Evolutionary conservation across 2,113 vertebrate genomes (phyloP).

Genomic region (Ammospiza caudacuta): DNA sequence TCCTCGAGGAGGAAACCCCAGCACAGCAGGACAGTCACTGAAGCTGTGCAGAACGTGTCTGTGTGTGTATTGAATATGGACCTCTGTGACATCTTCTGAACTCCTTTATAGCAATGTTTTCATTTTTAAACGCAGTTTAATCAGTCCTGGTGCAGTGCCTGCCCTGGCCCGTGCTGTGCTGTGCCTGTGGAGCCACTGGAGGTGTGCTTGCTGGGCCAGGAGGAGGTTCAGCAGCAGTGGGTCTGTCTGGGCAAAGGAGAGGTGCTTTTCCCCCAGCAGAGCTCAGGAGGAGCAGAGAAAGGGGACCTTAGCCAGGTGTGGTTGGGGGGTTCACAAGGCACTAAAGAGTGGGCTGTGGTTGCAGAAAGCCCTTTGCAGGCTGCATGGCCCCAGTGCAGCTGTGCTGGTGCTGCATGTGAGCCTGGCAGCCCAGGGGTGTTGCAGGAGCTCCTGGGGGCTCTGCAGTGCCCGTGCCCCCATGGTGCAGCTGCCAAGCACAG

Average conservation of each 20-base stretch:
- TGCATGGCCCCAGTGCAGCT: rapidly evolving
- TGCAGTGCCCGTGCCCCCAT: neutral
- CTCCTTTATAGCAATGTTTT: neutral
- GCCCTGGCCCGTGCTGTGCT: neutral
- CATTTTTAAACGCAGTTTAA: neutral
- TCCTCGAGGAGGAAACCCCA: neutral
- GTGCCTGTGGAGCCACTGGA: rapidly evolving
- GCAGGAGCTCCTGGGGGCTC: neutral
- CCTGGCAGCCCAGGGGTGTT: neutral
- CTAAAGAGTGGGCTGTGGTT: neutral
- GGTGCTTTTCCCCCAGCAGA: neutral
- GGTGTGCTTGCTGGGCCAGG: neutral
- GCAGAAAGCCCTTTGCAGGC: neutral
- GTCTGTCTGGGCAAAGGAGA: neutral
- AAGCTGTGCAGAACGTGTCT: rapidly evolving
- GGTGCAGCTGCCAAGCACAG: neutral
- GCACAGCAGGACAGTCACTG: neutral
- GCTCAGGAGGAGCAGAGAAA: neutral
- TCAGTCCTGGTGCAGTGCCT: neutral
- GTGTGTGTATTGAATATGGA: neutral
- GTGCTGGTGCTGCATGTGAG: neutral
- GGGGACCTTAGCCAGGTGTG: neutral
- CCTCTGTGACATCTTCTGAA: neutral
- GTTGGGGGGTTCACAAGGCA: rapidly evolving
- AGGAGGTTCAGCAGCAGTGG: neutral